A percentile compares a stretch with the other conserved stretches of the same genome.
These are phyloP conservation scores for Sinohyriopsis cumingii DNA, from an alignment of 2,888 invertebrate species.

Conservation along the genomic window DNA sequence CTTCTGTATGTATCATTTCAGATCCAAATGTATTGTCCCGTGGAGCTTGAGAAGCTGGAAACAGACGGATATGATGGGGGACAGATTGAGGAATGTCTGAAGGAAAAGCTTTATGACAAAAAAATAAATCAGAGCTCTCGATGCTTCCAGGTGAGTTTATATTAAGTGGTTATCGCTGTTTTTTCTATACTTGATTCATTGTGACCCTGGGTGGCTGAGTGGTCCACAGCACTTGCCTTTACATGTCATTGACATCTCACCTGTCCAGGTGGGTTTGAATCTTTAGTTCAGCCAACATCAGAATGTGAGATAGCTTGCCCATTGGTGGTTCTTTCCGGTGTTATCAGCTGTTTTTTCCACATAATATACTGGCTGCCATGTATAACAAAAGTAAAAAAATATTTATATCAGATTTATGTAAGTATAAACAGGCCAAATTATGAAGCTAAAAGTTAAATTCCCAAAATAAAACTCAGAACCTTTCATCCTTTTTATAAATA, in stretches of 20 bases:
- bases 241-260: not conserved
- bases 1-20: slow-evolving; percentile 15
- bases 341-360: too few species aligned
- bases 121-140: slow-evolving; percentile 15
- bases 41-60: slow-evolving; percentile 56
- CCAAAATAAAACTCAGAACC: too few species aligned
- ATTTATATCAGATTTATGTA: too few species aligned
- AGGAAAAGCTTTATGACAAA: slow-evolving; percentile 70
- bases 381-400: too few species aligned
- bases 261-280: not conserved
- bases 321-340: too few species aligned
- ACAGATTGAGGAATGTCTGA: slow-evolving; percentile 91
- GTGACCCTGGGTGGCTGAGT: not conserved
- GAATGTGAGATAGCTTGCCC: too few species aligned
- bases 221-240: not conserved
- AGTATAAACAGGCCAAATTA: too few species aligned
- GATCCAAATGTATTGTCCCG: slow-evolving; percentile 50
- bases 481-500: too few species aligned
- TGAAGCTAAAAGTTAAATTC: too few species aligned
- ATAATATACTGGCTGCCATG: too few species aligned
- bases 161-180: not conserved
- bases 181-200: not conserved
- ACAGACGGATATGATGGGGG: slow-evolving; percentile 77
- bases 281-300: not conserved
- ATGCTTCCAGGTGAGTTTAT: slow-evolving; percentile 25